phyloP scores from a whole-genome alignment of 2,797 vertebrate genomes.

The Ceyx erithaca region DNA sequence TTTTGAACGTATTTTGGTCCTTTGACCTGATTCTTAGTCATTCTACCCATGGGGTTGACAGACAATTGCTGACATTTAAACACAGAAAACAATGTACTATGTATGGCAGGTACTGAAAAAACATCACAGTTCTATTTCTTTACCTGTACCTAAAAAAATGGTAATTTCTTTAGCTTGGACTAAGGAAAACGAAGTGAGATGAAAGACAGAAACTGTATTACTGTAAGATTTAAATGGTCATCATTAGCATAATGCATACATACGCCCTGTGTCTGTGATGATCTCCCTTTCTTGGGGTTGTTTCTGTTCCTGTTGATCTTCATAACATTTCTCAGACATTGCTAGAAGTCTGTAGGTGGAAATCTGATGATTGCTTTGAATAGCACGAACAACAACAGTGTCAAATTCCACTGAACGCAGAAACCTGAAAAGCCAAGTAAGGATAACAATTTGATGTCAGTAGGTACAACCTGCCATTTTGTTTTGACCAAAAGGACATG shows the following conservation, averaged over 20 bases:
- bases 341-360: constrained; percentile 84
- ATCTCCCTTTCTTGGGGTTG: not conserved
- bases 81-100: not conserved
- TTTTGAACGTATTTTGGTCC: not conserved
- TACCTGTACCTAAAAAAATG: not conserved
- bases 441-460: not conserved
- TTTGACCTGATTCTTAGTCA: not conserved
- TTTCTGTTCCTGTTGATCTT: constrained; percentile 41
- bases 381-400: constrained; percentile 82
- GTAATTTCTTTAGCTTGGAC: not conserved
- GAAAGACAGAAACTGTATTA: not conserved
- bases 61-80: not conserved
- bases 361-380: constrained; percentile 82
- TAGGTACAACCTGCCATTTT: not conserved
- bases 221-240: not conserved
- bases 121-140: not conserved
- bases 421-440: constrained; percentile 80
- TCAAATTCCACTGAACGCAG: constrained; percentile 77
- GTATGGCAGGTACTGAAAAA: not conserved
- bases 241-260: not conserved
- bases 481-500: not conserved
- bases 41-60: not conserved
- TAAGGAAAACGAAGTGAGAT: not conserved
- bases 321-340: constrained; percentile 60
- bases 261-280: not conserved